phyloP scores from a whole-genome alignment of 2,797 vertebrate genomes.

The Lepilemur ruficaudatus region DNA sequence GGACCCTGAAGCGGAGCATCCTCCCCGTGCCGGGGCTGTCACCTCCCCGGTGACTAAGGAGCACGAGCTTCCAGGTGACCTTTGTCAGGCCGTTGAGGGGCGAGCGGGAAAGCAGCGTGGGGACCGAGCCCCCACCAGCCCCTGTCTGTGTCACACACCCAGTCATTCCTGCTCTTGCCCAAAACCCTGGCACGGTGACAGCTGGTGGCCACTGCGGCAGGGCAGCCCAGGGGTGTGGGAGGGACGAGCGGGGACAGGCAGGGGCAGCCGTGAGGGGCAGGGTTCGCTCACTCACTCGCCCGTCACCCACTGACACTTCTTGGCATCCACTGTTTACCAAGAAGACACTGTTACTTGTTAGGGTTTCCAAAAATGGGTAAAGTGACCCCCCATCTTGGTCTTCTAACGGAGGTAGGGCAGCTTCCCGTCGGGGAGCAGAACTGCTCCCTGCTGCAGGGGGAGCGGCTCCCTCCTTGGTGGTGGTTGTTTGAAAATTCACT shows the following conservation, averaged over 20 bases:
- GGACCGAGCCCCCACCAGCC: rapidly evolving
- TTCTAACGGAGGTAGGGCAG: too few species aligned
- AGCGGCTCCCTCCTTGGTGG: rapidly evolving
- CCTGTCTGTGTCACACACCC: rapidly evolving
- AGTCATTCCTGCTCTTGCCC: rapidly evolving
- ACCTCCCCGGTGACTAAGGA: neutral
- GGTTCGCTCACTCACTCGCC: rapidly evolving
- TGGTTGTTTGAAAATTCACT: neutral
- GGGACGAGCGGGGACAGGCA: rapidly evolving
- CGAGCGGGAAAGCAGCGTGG: rapidly evolving
- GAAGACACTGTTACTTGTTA: neutral
- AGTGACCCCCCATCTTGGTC: rapidly evolving
- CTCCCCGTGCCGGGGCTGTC: rapidly evolving
- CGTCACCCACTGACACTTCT: rapidly evolving
- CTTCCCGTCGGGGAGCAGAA: rapidly evolving
- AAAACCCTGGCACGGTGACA: too few species aligned
- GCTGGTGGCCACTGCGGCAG: rapidly evolving
- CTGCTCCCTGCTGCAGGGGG: rapidly evolving
- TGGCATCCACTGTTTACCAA: rapidly evolving
- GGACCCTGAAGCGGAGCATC: rapidly evolving
- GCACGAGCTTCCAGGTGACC: rapidly evolving
- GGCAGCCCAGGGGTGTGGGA: rapidly evolving
- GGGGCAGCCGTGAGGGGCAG: neutral
- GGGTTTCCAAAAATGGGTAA: rapidly evolving
- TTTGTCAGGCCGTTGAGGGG: rapidly evolving